Base-by-base conservation (phyloP, 2,888 invertebrate species). In the Eremobia ochroleuca region DNA sequence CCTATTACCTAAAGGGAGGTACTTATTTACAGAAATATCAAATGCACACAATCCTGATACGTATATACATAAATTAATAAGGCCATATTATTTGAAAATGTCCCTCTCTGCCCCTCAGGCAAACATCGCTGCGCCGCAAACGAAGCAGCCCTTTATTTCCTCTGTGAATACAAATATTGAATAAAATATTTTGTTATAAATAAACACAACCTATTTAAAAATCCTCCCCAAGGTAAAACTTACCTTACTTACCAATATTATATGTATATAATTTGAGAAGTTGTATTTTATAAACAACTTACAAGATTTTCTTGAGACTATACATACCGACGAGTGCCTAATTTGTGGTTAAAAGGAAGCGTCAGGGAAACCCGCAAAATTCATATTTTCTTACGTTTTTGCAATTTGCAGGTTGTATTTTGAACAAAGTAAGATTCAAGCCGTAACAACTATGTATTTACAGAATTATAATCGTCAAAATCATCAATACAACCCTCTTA, bases 141-240 rank as follows among this genome's bases (percentile, higher is more conserved):
- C 40, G 25, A n/a, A 40, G 46, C 40, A 28, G 61, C 86, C 91
- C 90, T 87, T 90, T 92, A 93, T 93, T 92, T 92, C 92, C 89
- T 90, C 88, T 90, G 92, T 92, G 92, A 93, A 94, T 92, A 93
- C 91, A 93, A 94, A 93, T 92, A 93, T 92, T 93, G 92, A 92
- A 34, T 62, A 67, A 66, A 55, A 68, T 55, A 43, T 40, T 34
- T 76, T 83, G 49, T n/a, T 18, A 28, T 68, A 71, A 64, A 83
- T 59, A 71, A 64, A 52, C n/a, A 46, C 13, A 62, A 4, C 28
- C 4, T 34, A 67, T 65, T 67, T 37, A 37, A 28, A 40, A 52
- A 64, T n/a, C 34, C 43, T n/a, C 49, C 13, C 11, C 25, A 49
- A 28, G 40, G 18, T 37, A 40, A 65, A 34, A 52, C 59, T n/a